Conservation (phyloP, 1,140 invertebrate species). For the Rhizoglyphus robini region DNA sequence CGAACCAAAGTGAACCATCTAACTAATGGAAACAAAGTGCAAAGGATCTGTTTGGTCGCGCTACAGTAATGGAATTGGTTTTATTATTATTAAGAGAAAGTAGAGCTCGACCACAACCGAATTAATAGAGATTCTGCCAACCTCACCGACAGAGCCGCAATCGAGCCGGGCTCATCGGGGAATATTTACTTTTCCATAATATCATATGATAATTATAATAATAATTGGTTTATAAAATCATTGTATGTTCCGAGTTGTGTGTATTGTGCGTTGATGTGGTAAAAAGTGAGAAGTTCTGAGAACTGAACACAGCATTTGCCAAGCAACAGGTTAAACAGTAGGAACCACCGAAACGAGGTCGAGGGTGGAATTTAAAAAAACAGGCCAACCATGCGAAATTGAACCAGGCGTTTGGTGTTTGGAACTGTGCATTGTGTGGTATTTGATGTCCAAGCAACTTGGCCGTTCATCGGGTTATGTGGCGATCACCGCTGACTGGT, state of each 20-base stretch:
- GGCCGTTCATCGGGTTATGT: background rate
- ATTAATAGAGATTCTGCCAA: background rate
- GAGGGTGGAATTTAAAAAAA: no score
- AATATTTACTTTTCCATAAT: conserved; percentile 10
- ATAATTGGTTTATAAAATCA: background rate
- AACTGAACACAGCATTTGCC: no score
- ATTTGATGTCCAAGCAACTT: no score
- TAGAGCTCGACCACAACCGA: background rate
- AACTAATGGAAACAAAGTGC: no score
- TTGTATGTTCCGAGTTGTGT: background rate
- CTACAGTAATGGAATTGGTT: background rate
- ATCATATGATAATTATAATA: no score
- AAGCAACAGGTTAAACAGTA: no score
- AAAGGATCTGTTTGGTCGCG: background rate
- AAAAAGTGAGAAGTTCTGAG: no score
- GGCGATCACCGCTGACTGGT: background rate
- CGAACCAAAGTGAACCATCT: no score
- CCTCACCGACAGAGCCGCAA: background rate
- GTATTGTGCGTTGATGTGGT: background rate
- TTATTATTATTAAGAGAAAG: background rate
- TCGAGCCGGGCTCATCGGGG: background rate
- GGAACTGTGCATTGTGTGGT: no score
- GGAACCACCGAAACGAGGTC: no score
- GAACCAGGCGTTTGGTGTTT: no score
- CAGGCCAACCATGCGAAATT: no score